Conservation (phyloP, 2,797 vertebrate species). For the Sebastes minor region DNA sequence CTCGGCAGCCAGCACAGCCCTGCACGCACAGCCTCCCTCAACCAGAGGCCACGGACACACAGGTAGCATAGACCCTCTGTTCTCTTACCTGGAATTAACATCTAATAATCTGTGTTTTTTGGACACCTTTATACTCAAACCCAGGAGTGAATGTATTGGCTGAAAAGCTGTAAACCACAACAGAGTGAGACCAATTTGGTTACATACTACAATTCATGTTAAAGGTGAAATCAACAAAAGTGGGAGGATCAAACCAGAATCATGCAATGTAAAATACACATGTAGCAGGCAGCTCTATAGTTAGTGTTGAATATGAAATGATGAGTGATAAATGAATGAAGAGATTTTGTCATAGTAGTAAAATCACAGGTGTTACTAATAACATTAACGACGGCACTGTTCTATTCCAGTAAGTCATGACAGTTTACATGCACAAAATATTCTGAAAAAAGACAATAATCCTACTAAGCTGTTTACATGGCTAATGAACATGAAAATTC, state of each 20-base stretch:
- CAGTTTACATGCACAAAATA: background rate
- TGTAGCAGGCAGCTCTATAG: background rate
- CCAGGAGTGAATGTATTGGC: background rate
- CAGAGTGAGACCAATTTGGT: background rate
- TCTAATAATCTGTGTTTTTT: background rate
- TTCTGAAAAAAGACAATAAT: too few relatives aligned
- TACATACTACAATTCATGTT: background rate
- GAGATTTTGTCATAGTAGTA: background rate
- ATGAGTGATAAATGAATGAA: background rate
- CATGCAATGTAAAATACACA: background rate
- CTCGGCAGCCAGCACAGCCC: slow-evolving; percentile 96
- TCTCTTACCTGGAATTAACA: background rate
- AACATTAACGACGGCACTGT: background rate
- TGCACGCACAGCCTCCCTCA: slow-evolving; percentile 96
- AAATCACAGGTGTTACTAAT: background rate
- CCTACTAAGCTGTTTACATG: too few relatives aligned
- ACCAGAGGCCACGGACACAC: slow-evolving; percentile 98
- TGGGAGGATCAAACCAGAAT: background rate
- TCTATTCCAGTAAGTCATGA: background rate
- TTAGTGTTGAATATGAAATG: background rate
- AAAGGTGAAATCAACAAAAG: background rate
- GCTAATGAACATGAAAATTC: too few relatives aligned
- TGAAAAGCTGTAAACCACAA: background rate
- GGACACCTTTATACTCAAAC: background rate
- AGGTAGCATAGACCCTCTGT: slow-evolving; percentile 79